Evolutionary conservation across 2,888 invertebrate species (phyloP), one percentile per base, ranked within the genome.

Genomic region (Pogonocherus hispidulus): DNA sequence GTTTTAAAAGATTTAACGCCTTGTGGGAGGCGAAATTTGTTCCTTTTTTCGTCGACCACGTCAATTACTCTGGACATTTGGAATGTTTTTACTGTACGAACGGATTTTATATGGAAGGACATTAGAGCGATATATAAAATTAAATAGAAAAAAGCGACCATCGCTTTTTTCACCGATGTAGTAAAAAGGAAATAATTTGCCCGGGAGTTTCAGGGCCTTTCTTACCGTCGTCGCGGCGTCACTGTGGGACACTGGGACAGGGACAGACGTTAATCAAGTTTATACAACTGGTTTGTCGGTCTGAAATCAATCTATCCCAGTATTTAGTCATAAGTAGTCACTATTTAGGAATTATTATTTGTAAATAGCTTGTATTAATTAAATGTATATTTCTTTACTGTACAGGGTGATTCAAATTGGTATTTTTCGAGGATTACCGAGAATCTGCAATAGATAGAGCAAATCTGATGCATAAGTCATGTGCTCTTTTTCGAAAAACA

Each of bases 21-120:
- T 27, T n/a, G 41, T 41, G 14, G 14, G 14, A 41, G 41, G 16
- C 16, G 41, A 16, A 41, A 41, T 41, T 41, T 41, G 41, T 41
- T 14, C 14, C 41, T 16, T 41, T 41, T 41, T 41, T 41, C 41
- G 14, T 14, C n/a, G 41, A 14, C 41, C 41, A 14, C 41, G 41
- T 41, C 41, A 41, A 41, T 41, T 41, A 41, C n/a, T 5, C 41
- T 14, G 1, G 41, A 41, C 41, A 16, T 41, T 41, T 41, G n/a
- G 41, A 41, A 14, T 41, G 41, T 41, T 41, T 41, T 41, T 41
- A 41, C 14, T 41, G 41, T 16, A 5, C 41, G 41, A 41, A n/a
- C 41, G n/a, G 41, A 41, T 41, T 41, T 41, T n/a, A n/a, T n/a
- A 41, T 41, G 41, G 41, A 41, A 14, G 41, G 14, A 41, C 41